Base-by-base conservation (phyloP, 2,888 invertebrate genomes). In the Diadegma fenestrale region DNA sequence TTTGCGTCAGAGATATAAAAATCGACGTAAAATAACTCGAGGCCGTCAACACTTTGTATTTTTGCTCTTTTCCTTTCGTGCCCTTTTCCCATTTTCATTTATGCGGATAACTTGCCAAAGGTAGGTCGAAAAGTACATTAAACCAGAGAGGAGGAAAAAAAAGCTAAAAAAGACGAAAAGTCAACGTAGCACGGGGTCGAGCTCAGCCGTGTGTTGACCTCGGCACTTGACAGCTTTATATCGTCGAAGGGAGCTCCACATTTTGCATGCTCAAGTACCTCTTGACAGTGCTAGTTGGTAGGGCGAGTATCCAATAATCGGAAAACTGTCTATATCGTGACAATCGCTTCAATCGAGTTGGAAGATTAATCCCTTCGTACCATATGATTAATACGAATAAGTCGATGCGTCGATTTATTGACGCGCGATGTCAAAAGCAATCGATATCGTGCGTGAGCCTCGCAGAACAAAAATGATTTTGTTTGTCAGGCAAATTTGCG, bases 221-320 rank as follows among this genome's bases (percentile, higher is more conserved):
- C 80, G 37, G 51, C 83, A 69, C 80, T 83, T 61, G 58, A 45
- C 79, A 81, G 66, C 75, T 66, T 30, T 48, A 73, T 73, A 73
- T 73, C 80, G 30, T 37, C 43, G 51, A 66, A 77, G 79, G 41
- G 71, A 80, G 61, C 76, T 80, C 64, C 33, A 76, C 58, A 37
- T 77, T 81, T 73, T 69, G 30, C 76, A 72, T 77, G 64, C 72
- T 37, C 54, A n/a, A 77, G 72, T 48, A 73, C 71, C 26, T 71
- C 63, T 71, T 30, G 61, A 33, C 2, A 78, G 51, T 12, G 33
- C 77, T n/a, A 54, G 75, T 45, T 64, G 75, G 17, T 54, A 22
- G 43, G n/a, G 54, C 66, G 30, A 73, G 76, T 71, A 84, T 72
- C 80, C 45, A 77, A 77, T 78, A 78, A 73, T 84, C 68, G 48